phyloP scores from a whole-genome alignment of 2,888 invertebrate genomes.

The Xiphydria camelus region DNA sequence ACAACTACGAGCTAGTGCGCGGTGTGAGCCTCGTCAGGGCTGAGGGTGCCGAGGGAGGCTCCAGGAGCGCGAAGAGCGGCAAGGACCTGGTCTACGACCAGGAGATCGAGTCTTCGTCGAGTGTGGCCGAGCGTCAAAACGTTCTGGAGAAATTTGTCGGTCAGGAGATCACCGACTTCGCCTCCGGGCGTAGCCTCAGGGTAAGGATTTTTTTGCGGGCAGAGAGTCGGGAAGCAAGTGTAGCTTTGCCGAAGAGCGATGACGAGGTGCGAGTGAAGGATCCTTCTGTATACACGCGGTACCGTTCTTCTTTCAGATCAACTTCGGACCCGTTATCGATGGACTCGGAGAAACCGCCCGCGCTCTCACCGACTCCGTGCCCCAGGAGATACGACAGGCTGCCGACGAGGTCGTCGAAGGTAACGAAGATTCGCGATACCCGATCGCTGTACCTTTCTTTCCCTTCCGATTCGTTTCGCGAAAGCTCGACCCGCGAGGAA shows the following conservation, averaged over 20 bases:
- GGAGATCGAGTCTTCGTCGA: slow-evolving; percentile 59
- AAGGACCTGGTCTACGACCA: slow-evolving; percentile 59
- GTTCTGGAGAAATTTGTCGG: slow-evolving; percentile 65
- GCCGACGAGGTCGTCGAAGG: slow-evolving; percentile 64
- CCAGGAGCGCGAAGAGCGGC: slow-evolving; percentile 58
- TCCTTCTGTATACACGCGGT: too few relatives aligned
- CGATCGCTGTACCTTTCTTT: too few relatives aligned
- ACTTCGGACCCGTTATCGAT: slow-evolving; percentile 52
- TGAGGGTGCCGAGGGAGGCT: slow-evolving; percentile 32
- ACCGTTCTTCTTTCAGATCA: slow-evolving; percentile 39
- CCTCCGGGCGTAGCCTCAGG: slow-evolving; percentile 60
- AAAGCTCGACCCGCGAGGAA: too few relatives aligned
- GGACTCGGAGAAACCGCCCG: slow-evolving; percentile 55
- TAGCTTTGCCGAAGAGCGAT: too few relatives aligned
- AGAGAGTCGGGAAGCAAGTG: too few relatives aligned
- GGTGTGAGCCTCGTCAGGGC: slow-evolving; percentile 61
- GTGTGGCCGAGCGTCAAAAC: slow-evolving; percentile 61
- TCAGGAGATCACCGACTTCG: slow-evolving; percentile 61
- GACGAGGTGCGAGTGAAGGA: too few relatives aligned
- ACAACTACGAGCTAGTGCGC: slow-evolving; percentile 62
- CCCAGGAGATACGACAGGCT: slow-evolving; percentile 62
- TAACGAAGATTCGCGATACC: slow-evolving; percentile 34
- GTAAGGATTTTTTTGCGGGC: too few relatives aligned
- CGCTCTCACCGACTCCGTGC: slow-evolving; percentile 61
- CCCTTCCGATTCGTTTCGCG: too few relatives aligned